Evolutionary conservation across 2,113 vertebrate species (phyloP), one percentile per base, ranked within the genome.

Genomic region (Austrofundulus limnaeus): DNA sequence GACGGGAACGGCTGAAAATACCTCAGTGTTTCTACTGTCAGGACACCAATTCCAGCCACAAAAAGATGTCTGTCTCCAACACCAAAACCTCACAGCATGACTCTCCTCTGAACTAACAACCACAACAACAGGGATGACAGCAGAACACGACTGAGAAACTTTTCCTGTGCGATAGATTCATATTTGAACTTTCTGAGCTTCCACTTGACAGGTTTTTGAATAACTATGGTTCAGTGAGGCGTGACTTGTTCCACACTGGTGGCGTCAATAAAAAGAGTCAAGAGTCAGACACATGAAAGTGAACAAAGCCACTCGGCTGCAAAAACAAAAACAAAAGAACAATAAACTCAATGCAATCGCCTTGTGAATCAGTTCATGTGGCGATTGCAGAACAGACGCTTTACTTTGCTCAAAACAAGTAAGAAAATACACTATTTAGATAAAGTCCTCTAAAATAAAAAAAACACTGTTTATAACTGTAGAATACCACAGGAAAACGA

Each of bases 81-180:
- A 43, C 41, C 14, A 19, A 83, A 81, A 80, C 78, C 77, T 74
- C 78, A 80, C 24, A 42, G 74, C 54, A 72, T 81, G 78, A 78
- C 74, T 75, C 28, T 57, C 28, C 49, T 55, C 46, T 42, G 67
- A 43, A 82, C 81, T 72, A 84, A 77, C 72, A 43, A 41, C 67
- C 31, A 69, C 73, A 66, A 65, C 66, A 53, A 52, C 2, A 31
- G 15, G 38, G 48, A 66, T 58, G 61, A 15, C 37, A 50, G 51
- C 51, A 13, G 58, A 60, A 70, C 70, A 62, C 2, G 19, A 28
- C 46, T 31, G 43, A 17, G 19, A 52, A 62, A 59, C 48, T 13
- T 49, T 51, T 59, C 45, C 57, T 55, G 45, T 59, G 49, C 48
- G 42, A 21, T 45, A 14, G 55, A 64, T 39, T 62, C 15, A 16